These are phyloP conservation scores for Invenusta paracnida DNA, from an alignment of 2,888 invertebrate genomes.

Conservation along the genomic window DNA sequence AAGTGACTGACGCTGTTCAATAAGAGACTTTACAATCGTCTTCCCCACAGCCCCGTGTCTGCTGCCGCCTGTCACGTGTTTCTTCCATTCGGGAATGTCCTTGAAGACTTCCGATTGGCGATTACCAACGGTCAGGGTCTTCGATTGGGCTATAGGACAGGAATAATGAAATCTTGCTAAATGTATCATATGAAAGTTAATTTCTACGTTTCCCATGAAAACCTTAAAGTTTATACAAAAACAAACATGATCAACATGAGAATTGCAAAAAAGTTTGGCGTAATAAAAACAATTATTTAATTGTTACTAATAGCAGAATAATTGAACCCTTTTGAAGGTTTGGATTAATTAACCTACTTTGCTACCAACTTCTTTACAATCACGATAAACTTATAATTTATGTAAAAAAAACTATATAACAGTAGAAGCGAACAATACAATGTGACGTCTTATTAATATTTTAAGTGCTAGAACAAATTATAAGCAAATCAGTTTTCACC, in stretches of 20 bases:
- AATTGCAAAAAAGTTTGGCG: background rate
- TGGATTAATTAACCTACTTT: too few species aligned
- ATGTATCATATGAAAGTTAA: too few species aligned
- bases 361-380: too few species aligned
- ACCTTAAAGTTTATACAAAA: background rate
- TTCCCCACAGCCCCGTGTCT: conserved; percentile 81
- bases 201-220: background rate
- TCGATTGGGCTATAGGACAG: background rate
- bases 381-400: too few species aligned
- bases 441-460: too few species aligned
- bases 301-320: too few species aligned
- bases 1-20: conserved; percentile 88
- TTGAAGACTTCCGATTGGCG: conserved; percentile 37
- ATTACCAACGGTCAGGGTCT: background rate
- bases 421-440: too few species aligned
- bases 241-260: background rate
- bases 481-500: too few species aligned
- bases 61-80: conserved; percentile 54
- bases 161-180: background rate
- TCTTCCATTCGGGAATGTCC: conserved; percentile 96
- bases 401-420: too few species aligned
- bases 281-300: background rate
- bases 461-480: too few species aligned
- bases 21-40: conserved; percentile 83
- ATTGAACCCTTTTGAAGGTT: too few species aligned